Percentiles rank a stretch among this genome's conserved stretches.
These are phyloP conservation scores for Lissonota sp. DNA, from an alignment of 2,888 invertebrate species.

Conservation along the genomic window DNA sequence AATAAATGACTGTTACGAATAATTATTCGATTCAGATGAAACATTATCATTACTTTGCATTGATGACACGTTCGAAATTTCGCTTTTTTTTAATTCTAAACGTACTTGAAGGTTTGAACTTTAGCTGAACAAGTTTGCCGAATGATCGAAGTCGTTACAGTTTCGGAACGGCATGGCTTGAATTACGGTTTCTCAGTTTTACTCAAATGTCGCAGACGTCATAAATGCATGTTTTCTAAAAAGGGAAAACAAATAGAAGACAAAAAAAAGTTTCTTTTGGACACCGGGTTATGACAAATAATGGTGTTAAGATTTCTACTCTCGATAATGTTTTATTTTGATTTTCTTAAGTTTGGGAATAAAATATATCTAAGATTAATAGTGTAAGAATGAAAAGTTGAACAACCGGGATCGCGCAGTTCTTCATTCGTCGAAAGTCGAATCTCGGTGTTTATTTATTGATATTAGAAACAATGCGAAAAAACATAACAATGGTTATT, in stretches of 20 bases:
- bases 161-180: too few relatives aligned
- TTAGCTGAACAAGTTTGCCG: not conserved
- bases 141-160: not conserved
- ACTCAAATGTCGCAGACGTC: too few relatives aligned
- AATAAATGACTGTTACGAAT: conserved; percentile 30
- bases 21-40: conserved; percentile 13
- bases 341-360: conserved; percentile 21
- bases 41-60: conserved; percentile 6
- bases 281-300: conserved; percentile 15
- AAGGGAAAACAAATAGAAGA: not conserved
- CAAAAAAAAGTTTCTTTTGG: not conserved
- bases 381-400: conserved; percentile 43
- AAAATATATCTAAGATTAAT: conserved; percentile 34
- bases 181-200: too few relatives aligned
- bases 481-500: conserved; percentile 51
- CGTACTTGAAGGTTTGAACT: not conserved
- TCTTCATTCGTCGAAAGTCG: conserved; percentile 41
- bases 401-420: conserved; percentile 41
- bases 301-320: conserved; percentile 34
- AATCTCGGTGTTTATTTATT: conserved; percentile 58
- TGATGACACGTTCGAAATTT: not conserved
- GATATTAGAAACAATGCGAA: conserved; percentile 44
- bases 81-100: not conserved
- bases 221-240: too few relatives aligned
- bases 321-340: conserved; percentile 11